Base-by-base conservation (phyloP, 2,888 invertebrate species). In the Lasioglossum villosulum region DNA sequence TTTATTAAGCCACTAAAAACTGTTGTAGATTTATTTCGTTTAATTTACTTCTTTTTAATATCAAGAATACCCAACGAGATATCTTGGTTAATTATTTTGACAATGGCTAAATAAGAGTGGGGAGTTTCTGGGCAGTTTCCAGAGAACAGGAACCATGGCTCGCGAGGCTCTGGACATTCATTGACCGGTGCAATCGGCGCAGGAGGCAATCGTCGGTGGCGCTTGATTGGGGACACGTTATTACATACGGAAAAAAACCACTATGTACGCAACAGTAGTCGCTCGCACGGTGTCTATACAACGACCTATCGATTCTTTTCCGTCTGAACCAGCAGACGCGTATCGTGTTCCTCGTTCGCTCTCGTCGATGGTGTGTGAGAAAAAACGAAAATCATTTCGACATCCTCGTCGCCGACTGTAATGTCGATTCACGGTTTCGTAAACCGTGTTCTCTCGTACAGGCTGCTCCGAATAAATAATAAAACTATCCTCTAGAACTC, bases 291-390 rank as follows among this genome's bases (percentile, higher is more conserved):
- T 37, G 19, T 0, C 45, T 42, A 68, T 42, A 68, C 37, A 68
- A 66, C 77, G 56, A 59, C 74, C 59, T n/a, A 79, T 88, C 75
- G 83, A 88, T 82, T 78, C 34, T 42, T 63, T 59, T 52, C 48
- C 27, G 30, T 30, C n/a, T 10, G 39, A 23, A 39, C 48, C 23
- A 68, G 23, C 42, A 68, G 68, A 34, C 42, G 77, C 34, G 68
- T 37, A 68, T 16, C 16, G n/a, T 30, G 23, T n/a, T 52, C 23
- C 23, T 39, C 19, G 39, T 63, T 34, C 73, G 8, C 59, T 52
- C 59, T 52, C 30, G 27, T 63, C 59, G 30, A 63, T 16, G 39
- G 37, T 12, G 68, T 39, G 68, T 23, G n/a, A 68, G 12, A 68
- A 68, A 37, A 68, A 39, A 68, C n/a, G 23, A 68, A 68, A 68